These are phyloP conservation scores for Lethocerus indicus DNA, from an alignment of 1,140 invertebrate species.

Conservation along the genomic window DNA sequence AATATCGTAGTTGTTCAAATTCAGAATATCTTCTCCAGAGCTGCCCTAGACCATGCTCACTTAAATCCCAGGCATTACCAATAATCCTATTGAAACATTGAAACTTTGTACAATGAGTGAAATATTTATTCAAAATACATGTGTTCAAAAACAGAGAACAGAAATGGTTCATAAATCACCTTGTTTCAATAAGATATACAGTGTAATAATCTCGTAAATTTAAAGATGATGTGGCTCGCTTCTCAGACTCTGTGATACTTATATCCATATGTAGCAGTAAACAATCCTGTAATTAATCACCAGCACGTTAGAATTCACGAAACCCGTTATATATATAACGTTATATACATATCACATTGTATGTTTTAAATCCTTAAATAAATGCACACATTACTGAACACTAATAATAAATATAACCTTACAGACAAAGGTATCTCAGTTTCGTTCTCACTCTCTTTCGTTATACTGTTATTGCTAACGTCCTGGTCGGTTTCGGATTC, in stretches of 20 bases:
- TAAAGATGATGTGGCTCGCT: slow-evolving; percentile 55
- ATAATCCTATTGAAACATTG: slow-evolving; percentile 37
- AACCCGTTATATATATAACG: too few relatives aligned
- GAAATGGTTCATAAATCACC: slow-evolving; percentile 31
- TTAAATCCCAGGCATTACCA: slow-evolving; percentile 44
- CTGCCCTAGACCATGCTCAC: slow-evolving; percentile 41
- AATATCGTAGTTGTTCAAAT: slow-evolving; percentile 62
- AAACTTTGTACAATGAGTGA: not conserved
- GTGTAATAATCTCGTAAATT: slow-evolving; percentile 69
- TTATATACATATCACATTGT: too few relatives aligned
- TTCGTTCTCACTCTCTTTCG: too few relatives aligned
- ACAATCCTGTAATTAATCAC: slow-evolving; percentile 36
- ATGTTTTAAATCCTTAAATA: too few relatives aligned
- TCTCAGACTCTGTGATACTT: slow-evolving; percentile 66
- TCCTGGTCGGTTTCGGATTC: too few relatives aligned
- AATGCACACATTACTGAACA: too few relatives aligned
- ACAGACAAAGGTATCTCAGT: too few relatives aligned
- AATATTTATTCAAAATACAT: not conserved
- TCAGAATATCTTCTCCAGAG: slow-evolving; percentile 71
- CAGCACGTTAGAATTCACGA: too few relatives aligned
- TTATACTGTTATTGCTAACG: too few relatives aligned
- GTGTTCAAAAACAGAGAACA: not conserved
- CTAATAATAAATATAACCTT: too few relatives aligned
- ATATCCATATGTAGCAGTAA: slow-evolving; percentile 65
- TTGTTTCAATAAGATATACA: slow-evolving; percentile 69